Conservation (phyloP, 2,797 vertebrate species). For the Arrhamphus sclerolepis region DNA sequence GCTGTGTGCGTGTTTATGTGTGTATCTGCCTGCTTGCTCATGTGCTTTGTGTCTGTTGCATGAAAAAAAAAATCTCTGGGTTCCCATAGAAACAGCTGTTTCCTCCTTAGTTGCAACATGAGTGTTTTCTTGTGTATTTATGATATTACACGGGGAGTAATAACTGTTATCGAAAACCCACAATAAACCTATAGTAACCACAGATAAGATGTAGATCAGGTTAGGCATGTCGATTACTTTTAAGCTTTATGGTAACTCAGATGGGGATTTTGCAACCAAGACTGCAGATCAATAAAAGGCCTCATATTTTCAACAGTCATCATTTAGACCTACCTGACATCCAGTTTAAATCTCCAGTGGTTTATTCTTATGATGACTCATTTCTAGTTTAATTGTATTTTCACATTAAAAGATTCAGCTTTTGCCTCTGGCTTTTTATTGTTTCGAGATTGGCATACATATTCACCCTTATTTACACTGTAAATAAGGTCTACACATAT, state of each 20-base stretch:
- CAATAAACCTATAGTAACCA: constrained; percentile 9
- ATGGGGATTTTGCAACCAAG: constrained; percentile 1
- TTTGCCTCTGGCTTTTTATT: constrained; percentile 5
- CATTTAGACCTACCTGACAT: neutral
- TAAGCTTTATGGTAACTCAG: neutral
- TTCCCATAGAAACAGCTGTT: constrained; percentile 80
- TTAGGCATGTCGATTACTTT: constrained; percentile 2
- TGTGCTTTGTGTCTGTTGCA: constrained; percentile 39
- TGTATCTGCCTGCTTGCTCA: constrained; percentile 22
- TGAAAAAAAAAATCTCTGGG: constrained; percentile 63
- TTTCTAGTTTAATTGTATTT: constrained; percentile 25
- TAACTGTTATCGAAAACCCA: constrained; percentile 26
- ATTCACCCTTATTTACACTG: too few relatives aligned
- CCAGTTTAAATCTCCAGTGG: constrained; percentile 23
- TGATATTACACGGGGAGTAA: constrained; percentile 17
- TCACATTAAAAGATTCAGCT: constrained; percentile 30
- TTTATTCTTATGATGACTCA: constrained; percentile 43
- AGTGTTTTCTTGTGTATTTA: constrained; percentile 13
- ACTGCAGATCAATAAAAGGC: neutral
- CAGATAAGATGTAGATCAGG: constrained; percentile 13
- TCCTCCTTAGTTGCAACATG: constrained; percentile 53
- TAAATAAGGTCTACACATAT: too few relatives aligned
- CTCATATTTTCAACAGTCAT: too few relatives aligned
- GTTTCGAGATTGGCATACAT: constrained; percentile 32
- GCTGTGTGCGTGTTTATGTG: constrained; percentile 16